Base-by-base conservation (phyloP, 2,113 vertebrate species). In the Spea bombifrons region DNA sequence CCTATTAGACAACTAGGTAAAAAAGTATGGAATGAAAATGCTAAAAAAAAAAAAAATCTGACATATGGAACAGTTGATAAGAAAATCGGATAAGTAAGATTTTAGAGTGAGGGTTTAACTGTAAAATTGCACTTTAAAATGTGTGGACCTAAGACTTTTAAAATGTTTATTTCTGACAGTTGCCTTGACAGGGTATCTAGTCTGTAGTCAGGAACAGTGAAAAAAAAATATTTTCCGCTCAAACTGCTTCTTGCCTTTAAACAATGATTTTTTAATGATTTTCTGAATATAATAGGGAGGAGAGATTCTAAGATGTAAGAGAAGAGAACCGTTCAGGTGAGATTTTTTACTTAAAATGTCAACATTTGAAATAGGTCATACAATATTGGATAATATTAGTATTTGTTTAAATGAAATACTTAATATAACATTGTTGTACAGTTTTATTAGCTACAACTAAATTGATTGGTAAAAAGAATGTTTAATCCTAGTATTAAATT, bases 101-200 rank as follows among this genome's bases (percentile, higher is more conserved):
- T 44, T 76, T 6, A 8, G 8, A 50, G 45, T 8, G 43, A 57
- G 50, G 67, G 53, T 67, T 67, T 50, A 68, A 57, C 67, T 45
- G 65, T 50, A 52, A 67, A 67, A 65, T 9, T 48, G 49, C n/a
- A 13, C 43, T 3, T 4, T 50, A 15, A 3, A 65, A 76, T 17
- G 53, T 66, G 63, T 66, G 67, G 64, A 30, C 75, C 64, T 75
- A 52, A 53, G 63, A 67, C 64, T 47, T 59, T 53, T 7, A 76
- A 57, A 67, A 49, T 50, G 45, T 76, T 67, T 76, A 53, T 67
- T 76, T 76, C 53, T 57, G 66, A 53, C 63, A 68, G 8, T 8
- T 49, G 46, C 75, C 55, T 53, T 68, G 13, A 68, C 66, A 68
- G 65, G 64, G 16, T 68, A 67, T n/a, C 7, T n/a, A 6, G 30